Evolutionary conservation across 2,113 vertebrate species (phyloP).

Genomic region (Hydrolagus affinis): DNA sequence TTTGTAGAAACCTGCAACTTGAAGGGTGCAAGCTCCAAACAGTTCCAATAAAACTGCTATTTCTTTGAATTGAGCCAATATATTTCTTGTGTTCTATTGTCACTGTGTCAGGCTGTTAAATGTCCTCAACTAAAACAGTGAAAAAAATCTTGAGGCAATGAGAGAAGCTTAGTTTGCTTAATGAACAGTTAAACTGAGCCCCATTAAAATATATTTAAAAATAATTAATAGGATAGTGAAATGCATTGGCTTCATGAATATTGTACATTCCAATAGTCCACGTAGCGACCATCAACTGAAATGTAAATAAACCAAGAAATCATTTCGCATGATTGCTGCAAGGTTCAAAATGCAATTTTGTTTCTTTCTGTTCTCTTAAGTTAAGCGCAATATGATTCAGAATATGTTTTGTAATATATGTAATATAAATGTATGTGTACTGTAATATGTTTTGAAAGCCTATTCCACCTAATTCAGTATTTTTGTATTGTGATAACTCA

Average conservation of each 20-base stretch:
- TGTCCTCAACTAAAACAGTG: background rate
- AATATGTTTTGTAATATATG: no score
- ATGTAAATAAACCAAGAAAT: slow-evolving; percentile 21
- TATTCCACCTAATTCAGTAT: no score
- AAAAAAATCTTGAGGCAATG: background rate
- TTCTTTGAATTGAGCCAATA: background rate
- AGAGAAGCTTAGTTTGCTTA: slow-evolving; percentile 13
- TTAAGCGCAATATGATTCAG: no score
- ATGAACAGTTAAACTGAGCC: slow-evolving; percentile 19
- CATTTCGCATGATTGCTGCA: background rate
- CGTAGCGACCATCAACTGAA: background rate
- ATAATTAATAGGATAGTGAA: slow-evolving; percentile 8
- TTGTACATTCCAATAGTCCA: background rate
- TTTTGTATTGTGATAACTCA: no score
- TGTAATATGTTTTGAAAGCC: no score
- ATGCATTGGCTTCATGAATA: background rate
- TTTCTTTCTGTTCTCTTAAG: no score
- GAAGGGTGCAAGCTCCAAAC: background rate
- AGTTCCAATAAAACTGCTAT: background rate
- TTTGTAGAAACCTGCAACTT: background rate
- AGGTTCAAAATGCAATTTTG: no score
- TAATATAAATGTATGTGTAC: no score
- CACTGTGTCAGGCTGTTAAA: no score
- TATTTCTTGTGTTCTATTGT: background rate
- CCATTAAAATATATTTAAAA: slow-evolving; percentile 22